Evolutionary conservation across 2,797 vertebrate genomes (phyloP), one percentile per base, ranked within the genome.

Genomic region (Alosa sapidissima): DNA sequence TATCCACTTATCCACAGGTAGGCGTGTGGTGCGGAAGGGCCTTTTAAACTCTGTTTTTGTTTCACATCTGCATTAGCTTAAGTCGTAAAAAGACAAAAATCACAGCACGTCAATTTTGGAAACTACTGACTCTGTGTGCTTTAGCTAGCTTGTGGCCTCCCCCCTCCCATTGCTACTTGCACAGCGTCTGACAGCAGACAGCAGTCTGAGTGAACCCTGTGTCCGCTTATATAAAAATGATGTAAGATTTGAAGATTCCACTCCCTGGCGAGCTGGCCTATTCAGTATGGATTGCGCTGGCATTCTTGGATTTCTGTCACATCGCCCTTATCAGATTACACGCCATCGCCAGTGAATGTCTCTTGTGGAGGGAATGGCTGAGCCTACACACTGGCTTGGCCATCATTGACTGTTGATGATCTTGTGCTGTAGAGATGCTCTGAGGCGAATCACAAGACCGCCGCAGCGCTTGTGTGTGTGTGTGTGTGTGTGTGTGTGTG

Each of bases 401-500:
- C 72, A 47, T 78, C 72, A 47, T 45, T 78, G 72, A 78, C 72
- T 36, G 41, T 5, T 21, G 72, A 47, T 47, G 47, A 8, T 78
- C 36, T 78, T 47, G 72, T 7, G 72, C 41, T 47, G 36, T 8
- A 7, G 72, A 62, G 21, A 83, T 83, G 60, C 60, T 85, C 24
- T 49, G 62, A 82, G 68, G 82, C 45, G 49, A 52, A 10, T 81
- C 8, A 36, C 10, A 33, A 81, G 11, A 55, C 55, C 78, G 86
- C 60, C 41, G 82, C 54, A 4, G 49, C 81, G 21, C 86, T 51
- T 55, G 54, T 78, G 72, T 78, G 4, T 78, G 72, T 78, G 85
- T 54, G 82, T 41, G 54, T 85, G 81, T 82, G 4, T 72, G 85
- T 24, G 49, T 24, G 7, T 19, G 81, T 82, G 49, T 9, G 41